Percentiles rank a stretch among this genome's conserved stretches.
These are phyloP conservation scores for Harpagus bidentatus DNA, from an alignment of 2,113 vertebrate genomes.

Conservation along the genomic window DNA sequence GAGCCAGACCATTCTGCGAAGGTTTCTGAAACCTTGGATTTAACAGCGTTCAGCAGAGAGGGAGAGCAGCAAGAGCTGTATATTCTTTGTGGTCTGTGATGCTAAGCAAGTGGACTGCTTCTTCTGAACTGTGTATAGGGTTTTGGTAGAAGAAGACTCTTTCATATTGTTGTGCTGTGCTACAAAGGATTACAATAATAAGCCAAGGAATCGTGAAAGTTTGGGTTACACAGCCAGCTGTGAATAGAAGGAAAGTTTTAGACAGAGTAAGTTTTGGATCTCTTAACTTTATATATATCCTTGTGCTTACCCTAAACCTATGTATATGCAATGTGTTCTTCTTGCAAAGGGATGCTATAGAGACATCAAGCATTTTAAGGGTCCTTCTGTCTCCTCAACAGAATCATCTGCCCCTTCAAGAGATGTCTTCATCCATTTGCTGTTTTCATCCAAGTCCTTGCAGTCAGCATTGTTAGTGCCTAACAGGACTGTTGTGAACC, in stretches of 20 bases:
- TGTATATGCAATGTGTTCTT: not conserved
- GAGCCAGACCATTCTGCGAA: not conserved
- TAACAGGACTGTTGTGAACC: not conserved
- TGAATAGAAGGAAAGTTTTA: not conserved
- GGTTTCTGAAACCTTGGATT: not conserved
- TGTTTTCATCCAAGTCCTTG: not conserved
- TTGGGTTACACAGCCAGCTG: not conserved
- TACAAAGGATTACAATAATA: not conserved
- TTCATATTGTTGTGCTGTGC: not conserved
- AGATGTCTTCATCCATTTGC: not conserved
- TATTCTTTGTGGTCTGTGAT: not conserved
- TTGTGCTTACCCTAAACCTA: not conserved
- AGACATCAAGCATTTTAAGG: not conserved
- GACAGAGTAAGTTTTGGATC: not conserved
- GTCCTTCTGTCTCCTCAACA: not conserved
- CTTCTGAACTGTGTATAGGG: not conserved
- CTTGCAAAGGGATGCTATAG: not conserved
- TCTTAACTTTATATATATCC: not conserved
- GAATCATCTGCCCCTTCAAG: not conserved
- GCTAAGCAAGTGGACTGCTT: not conserved
- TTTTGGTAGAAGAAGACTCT: not conserved
- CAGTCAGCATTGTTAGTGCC: not conserved
- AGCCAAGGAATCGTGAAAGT: not conserved
- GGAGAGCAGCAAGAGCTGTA: fast-evolving
- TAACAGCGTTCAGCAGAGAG: not conserved